A percentile compares a stretch with the other conserved stretches of the same genome.
Evolutionary conservation across 2,113 vertebrate species (phyloP).

Genomic region (Vireo altiloquus): DNA sequence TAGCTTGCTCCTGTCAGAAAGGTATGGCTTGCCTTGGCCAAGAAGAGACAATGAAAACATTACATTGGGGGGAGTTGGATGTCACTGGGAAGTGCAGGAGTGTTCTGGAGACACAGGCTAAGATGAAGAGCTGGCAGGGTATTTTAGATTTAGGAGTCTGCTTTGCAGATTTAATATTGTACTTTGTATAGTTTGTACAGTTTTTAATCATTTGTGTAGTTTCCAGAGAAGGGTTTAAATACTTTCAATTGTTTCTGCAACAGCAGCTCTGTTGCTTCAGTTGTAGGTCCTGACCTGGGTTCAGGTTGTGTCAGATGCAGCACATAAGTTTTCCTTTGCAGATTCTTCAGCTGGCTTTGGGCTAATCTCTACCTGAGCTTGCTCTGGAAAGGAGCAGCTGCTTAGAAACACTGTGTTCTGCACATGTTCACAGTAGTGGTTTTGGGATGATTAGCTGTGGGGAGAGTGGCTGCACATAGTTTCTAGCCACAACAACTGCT

Average conservation of each 20-base stretch:
- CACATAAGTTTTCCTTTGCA: not conserved
- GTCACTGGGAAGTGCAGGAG: not conserved
- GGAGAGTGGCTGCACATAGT: not conserved
- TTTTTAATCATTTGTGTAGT: not conserved
- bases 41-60: not conserved
- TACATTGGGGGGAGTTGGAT: not conserved
- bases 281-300: not conserved
- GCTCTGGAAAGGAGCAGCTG: not conserved
- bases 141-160: not conserved
- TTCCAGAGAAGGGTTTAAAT: not conserved
- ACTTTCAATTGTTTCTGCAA: not conserved
- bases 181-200: not conserved
- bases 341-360: not conserved
- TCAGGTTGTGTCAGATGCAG: not conserved
- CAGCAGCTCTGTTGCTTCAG: not conserved
- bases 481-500: not conserved
- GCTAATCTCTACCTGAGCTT: not conserved
- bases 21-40: not conserved
- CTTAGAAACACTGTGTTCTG: not conserved
- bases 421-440: accelerated
- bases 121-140: not conserved
- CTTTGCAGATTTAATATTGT: not conserved
- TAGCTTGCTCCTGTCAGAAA: not conserved
- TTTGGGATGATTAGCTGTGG: not conserved
- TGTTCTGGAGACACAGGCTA: not conserved